Percentiles rank a stretch among this genome's conserved stretches.
Evolutionary conservation across 1,140 invertebrate genomes (phyloP).

Genomic region (Andricus grossulariae): DNA sequence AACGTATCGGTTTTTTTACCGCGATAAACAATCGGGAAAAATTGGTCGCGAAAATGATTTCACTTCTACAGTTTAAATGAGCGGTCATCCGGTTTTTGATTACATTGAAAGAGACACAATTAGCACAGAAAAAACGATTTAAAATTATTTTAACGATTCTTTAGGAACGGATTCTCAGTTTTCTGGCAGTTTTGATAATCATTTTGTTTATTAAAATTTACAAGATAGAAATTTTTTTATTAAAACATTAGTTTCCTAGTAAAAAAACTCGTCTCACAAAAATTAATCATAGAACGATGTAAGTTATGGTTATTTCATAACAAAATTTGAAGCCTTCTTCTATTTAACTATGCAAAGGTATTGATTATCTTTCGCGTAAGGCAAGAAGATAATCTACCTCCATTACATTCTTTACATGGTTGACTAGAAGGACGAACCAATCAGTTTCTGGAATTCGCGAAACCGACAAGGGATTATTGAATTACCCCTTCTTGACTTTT

Average conservation of each 20-base stretch:
- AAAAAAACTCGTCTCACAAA: rapidly evolving
- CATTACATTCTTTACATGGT: conserved; percentile 23
- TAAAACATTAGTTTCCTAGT: no score
- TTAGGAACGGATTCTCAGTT: no score
- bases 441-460: conserved; percentile 19
- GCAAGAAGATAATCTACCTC: conserved; percentile 4
- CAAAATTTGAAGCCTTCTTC: background rate
- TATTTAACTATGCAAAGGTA: conserved; percentile 2
- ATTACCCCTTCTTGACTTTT: conserved; percentile 34
- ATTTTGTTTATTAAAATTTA: no score
- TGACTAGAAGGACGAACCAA: background rate
- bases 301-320: background rate
- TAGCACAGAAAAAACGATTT: no score
- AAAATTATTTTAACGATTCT: no score
- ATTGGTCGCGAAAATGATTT: background rate
- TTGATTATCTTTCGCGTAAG: conserved; percentile 7
- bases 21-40: background rate
- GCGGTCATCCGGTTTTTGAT: no score
- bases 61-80: background rate
- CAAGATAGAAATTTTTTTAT: no score
- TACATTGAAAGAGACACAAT: no score
- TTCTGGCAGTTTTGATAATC: no score
- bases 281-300: background rate
- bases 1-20: background rate
- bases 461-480: conserved; percentile 44